Percentiles rank a stretch among this genome's conserved stretches.
phyloP scores from a whole-genome alignment of 2,888 invertebrate genomes.

The Tiphia femorata region DNA sequence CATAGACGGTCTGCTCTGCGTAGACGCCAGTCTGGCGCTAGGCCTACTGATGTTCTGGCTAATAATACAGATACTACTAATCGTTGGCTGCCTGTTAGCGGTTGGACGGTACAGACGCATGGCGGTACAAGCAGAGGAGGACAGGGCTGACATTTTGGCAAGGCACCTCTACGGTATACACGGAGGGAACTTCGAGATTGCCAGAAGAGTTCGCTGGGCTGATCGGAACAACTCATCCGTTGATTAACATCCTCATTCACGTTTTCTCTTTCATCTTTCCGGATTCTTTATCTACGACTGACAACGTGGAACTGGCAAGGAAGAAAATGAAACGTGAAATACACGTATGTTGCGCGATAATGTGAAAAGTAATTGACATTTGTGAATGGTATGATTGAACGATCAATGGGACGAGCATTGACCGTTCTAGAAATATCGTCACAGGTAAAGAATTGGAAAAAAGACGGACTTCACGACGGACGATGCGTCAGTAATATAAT shows the following conservation, averaged over 20 bases:
- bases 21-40: constrained; percentile 77
- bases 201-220: constrained; percentile 63
- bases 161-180: constrained; percentile 64
- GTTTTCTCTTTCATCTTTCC: not conserved
- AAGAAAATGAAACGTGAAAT: not conserved
- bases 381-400: too few relatives aligned
- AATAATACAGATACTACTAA: constrained; percentile 72
- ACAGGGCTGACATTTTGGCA: constrained; percentile 59
- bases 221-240: constrained; percentile 54
- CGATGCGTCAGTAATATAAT: too few relatives aligned
- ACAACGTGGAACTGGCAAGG: not conserved
- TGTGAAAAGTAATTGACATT: too few relatives aligned
- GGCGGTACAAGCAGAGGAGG: constrained; percentile 60
- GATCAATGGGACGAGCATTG: too few relatives aligned
- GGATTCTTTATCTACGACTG: not conserved
- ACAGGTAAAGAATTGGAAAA: too few relatives aligned
- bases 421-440: too few relatives aligned
- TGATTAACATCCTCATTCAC: constrained; percentile 21
- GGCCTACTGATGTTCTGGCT: constrained; percentile 76
- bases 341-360: not conserved
- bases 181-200: constrained; percentile 61
- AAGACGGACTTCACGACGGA: too few relatives aligned
- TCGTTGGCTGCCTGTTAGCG: constrained; percentile 71
- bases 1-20: constrained; percentile 71
- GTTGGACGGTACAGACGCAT: constrained; percentile 70